These are phyloP conservation scores for Lutjanus erythropterus DNA, from an alignment of 2,113 vertebrate species.

Conservation along the genomic window DNA sequence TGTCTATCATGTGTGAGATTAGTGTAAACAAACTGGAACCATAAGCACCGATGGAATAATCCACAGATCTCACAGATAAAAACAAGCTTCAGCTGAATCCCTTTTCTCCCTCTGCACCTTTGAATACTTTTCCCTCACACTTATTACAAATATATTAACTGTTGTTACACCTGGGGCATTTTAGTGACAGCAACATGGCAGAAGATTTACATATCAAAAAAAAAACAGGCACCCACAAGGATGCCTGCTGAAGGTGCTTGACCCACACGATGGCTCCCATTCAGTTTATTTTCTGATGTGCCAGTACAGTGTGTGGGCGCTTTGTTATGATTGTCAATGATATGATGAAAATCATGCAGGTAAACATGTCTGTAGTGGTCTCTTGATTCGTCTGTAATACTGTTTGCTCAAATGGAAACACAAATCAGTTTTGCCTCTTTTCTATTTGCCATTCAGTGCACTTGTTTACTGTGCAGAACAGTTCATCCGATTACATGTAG, in stretches of 20 bases:
- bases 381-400: constrained; percentile 13
- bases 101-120: not conserved
- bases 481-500: constrained; percentile 2
- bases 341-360: constrained; percentile 43
- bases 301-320: constrained; percentile 16
- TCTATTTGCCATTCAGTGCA: not conserved
- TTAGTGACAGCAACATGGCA: not conserved
- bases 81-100: not conserved
- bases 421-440: constrained; percentile 22
- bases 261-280: constrained; percentile 2
- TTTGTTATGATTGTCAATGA: constrained; percentile 41
- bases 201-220: not conserved
- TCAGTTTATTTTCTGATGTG: not conserved
- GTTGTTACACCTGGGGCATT: not conserved
- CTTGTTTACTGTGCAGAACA: constrained; percentile 17
- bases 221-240: not conserved
- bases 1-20: not conserved
- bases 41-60: not conserved
- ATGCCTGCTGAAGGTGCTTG: constrained; percentile 9
- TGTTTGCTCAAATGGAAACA: constrained; percentile 7
- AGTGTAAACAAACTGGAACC: not conserved
- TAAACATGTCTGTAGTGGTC: constrained; percentile 12
- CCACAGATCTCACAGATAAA: not conserved
- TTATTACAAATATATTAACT: not conserved
- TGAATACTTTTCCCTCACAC: not conserved